A percentile compares a stretch with the other conserved stretches of the same genome.
Conservation (phyloP, 2,113 vertebrate genomes). For the Solenodon paradoxus region DNA sequence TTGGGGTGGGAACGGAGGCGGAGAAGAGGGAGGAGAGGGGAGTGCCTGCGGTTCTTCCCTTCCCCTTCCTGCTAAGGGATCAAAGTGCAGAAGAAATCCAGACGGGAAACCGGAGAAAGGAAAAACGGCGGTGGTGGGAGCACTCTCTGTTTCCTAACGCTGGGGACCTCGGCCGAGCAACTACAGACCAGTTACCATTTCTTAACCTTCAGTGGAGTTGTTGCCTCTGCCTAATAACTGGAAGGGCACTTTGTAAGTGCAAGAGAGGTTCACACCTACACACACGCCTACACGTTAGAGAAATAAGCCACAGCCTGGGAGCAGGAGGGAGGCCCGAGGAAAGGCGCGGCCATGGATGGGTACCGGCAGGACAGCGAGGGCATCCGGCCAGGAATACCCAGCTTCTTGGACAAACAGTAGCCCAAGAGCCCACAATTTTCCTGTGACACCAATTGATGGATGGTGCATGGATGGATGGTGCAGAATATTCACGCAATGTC, state of each 20-base stretch:
- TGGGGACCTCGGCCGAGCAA: neutral
- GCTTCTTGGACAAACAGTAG: neutral
- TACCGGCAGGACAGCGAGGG: neutral
- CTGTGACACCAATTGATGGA: neutral
- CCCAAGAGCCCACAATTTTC: neutral
- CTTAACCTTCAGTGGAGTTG: slow-evolving; percentile 1
- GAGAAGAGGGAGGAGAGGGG: neutral
- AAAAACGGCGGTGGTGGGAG: neutral
- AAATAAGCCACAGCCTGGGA: neutral
- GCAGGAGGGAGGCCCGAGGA: neutral
- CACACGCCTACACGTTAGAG: neutral
- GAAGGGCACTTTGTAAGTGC: slow-evolving; percentile 7
- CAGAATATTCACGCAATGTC: neutral
- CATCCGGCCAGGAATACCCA: neutral
- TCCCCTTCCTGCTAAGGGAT: neutral
- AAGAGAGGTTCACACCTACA: neutral
- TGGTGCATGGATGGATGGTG: neutral
- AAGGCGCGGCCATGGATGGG: neutral
- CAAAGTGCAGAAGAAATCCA: slow-evolving; percentile 58
- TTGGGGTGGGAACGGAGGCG: neutral
- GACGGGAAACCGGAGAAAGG: neutral
- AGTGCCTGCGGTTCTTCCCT: slow-evolving; percentile 1
- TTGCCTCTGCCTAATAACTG: neutral
- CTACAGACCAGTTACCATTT: neutral
- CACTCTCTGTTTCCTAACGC: neutral